Conservation (phyloP, 2,113 vertebrate species). For the Psilopsiagon aymara region DNA sequence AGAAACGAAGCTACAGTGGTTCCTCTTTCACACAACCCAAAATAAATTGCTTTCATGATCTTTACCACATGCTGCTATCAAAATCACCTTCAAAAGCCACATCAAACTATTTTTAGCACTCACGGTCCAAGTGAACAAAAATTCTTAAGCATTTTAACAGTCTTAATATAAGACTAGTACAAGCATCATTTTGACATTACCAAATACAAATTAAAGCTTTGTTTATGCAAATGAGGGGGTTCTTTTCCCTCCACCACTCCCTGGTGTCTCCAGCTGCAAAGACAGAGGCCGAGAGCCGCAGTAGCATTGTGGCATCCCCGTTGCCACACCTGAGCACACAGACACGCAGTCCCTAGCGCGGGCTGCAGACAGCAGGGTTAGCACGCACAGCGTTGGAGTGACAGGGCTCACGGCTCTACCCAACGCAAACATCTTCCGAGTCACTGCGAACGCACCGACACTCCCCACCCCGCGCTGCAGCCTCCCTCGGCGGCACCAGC, state of each 20-base stretch:
- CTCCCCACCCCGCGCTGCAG: no score
- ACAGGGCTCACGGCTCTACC: neutral
- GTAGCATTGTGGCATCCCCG: fast-evolving
- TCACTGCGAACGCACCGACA: neutral
- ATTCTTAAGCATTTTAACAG: neutral
- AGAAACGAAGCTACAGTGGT: neutral
- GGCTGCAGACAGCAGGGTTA: neutral
- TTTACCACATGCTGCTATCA: neutral
- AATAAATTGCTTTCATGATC: neutral
- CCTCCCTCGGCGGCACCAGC: neutral
- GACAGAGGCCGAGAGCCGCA: no score
- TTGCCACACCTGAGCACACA: neutral
- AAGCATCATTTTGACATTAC: neutral
- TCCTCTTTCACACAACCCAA: neutral
- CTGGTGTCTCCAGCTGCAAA: neutral
- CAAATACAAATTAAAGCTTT: neutral
- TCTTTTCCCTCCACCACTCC: neutral
- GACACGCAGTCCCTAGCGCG: fast-evolving
- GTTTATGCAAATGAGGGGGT: neutral
- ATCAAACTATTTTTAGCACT: neutral
- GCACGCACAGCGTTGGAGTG: neutral
- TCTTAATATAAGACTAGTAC: neutral
- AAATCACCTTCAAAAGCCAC: neutral
- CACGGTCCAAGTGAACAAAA: neutral
- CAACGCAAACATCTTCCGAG: neutral